Base-by-base conservation (phyloP, 2,888 invertebrate species). In the Epirrhoe alternata region DNA sequence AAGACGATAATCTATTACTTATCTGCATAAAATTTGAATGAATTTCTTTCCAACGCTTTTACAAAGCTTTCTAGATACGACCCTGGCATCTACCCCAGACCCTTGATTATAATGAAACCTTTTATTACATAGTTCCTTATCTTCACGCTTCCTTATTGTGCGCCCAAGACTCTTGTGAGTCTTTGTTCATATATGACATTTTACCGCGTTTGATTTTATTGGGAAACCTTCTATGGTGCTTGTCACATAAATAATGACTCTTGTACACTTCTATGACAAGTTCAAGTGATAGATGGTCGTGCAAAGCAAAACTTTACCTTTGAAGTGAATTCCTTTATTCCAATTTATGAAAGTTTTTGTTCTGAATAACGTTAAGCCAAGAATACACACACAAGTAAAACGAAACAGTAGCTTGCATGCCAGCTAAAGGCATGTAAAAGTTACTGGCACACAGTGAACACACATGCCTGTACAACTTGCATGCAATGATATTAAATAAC, bases 71-170 rank as follows among this genome's bases (percentile, higher is more conserved):
- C 55, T 50, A 42, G 61, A 53, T 61, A 50, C 57, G 10, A 24
- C 35, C 52, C 68, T 63, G 68, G 5, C 33, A 17, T 56, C 16
- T 50, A 55, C 63, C 42, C 64, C 57, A 70, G 70, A 75, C 77
- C 76, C 77, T 77, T 80, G 78, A 82, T 81, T 83, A 79, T 82
- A 82, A 85, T 82, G 79, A 80, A 80, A 79, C 78, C 80, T 77
- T 82, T 80, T 78, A 79, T 80, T 72, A 74, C 68, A 64, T 71
- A 71, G 74, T 72, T 70, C 62, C 72, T 70, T 71, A 72, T 74
- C 74, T 72, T 54, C 60, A 64, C 65, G 66, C 58, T 66, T 69
- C 69, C 66, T 72, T 74, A 72, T 72, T 70, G 70, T 71, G 55
- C 61, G 57, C 51, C 62, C 57, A 64, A 72, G 70, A 72, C 69